Base-by-base conservation (phyloP, 2,888 invertebrate species). In the Arrhopalites spinosus region DNA sequence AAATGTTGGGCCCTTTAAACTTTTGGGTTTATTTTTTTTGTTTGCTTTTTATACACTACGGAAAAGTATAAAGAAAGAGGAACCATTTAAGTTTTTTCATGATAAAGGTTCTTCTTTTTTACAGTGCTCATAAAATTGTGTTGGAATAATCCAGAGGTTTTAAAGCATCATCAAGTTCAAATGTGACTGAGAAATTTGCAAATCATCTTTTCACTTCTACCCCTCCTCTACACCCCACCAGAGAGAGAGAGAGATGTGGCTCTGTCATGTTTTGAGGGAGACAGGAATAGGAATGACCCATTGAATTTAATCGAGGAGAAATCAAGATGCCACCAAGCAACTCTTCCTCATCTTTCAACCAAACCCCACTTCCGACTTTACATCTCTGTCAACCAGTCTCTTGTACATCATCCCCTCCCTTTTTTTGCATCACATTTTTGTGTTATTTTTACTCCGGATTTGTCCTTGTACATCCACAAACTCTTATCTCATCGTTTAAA, bases 221-320 rank as follows among this genome's bases (percentile, higher is more conserved):
- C 36, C 36, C 11, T 36, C 36, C 36, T 13, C 2, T 53, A 23
- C 17, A 59, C 59, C 59, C 13, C 20, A 13, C 27, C 59, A 27
- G 13, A 27, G 13, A 23, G 25, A 59, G 15, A 56, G 45, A 1
- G 47, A 47, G n/a, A n/a, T 47, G n/a, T 17, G 53, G 20, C n/a
- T 53, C n/a, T 13, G 53, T 53, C 1, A 3, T 8, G 53, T n/a
- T 15, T n/a, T 13, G 59, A 27, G 27, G 25, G 59, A 59, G 36
- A 17, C 15, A 68, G 53, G 23, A 36, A 25, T 50, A 70, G 72
- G 72, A 75, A 56, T 75, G 59, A 23, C 75, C 71, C 75, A 72
- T 75, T 75, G 66, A 71, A 75, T 72, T 75, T 75, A 75, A 75
- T 75, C 72, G 75, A 75, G 53, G 66, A 70, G 75, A 75, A 75